phyloP scores from a whole-genome alignment of 2,888 invertebrate genomes.

The Callinectes sapidus region DNA sequence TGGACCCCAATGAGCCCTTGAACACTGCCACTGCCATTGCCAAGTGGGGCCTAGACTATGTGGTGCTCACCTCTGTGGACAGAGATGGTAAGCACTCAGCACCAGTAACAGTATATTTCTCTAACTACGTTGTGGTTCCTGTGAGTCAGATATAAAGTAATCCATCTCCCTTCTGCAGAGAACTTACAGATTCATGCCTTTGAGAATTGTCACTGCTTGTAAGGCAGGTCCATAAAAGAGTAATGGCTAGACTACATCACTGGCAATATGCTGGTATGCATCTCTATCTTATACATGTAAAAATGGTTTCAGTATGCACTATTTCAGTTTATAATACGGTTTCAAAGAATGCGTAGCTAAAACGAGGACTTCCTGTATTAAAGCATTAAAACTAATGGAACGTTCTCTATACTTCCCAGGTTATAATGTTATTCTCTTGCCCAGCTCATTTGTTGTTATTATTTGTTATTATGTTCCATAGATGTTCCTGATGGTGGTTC shows the following conservation, averaged over 20 bases:
- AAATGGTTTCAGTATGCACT: no score
- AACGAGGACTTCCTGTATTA: no score
- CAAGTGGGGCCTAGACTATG: conserved; percentile 97
- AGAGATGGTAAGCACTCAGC: conserved; percentile 85
- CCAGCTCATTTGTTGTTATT: neutral
- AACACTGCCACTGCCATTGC: conserved; percentile 95
- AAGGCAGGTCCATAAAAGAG: neutral
- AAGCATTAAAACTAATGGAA: no score
- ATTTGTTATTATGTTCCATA: conserved; percentile 74
- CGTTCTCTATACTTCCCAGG: neutral
- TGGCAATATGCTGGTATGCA: no score
- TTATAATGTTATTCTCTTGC: neutral
- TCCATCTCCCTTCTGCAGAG: neutral
- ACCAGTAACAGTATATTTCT: neutral
- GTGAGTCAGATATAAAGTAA: neutral
- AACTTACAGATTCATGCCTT: no score
- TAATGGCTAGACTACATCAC: neutral
- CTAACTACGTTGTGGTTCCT: no score
- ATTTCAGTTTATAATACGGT: no score
- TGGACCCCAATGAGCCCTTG: conserved; percentile 91
- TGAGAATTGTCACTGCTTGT: no score
- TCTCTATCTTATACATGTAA: no score
- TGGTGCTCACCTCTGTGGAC: conserved; percentile 98
- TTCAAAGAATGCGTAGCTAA: no score
- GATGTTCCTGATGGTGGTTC: conserved; percentile 97